Evolutionary conservation across 2,888 invertebrate genomes (phyloP).

Genomic region (Creontiades dilutus): DNA sequence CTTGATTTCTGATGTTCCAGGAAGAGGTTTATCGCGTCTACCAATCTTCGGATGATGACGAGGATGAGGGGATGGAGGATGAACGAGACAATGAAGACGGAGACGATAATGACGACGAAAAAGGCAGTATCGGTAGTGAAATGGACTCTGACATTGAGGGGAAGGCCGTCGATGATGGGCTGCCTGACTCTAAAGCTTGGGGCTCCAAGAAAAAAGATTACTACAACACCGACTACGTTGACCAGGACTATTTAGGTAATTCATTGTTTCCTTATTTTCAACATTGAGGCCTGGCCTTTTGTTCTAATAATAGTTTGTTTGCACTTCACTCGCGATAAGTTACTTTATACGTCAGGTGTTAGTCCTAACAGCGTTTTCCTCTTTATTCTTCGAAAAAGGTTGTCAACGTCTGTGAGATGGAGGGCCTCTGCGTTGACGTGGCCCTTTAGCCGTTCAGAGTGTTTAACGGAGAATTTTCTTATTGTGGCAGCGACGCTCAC

Average conservation of each 20-base stretch:
- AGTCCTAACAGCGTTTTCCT: no score
- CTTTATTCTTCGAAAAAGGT: no score
- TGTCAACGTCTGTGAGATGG: no score
- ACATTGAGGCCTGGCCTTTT: no score
- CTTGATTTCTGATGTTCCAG: slow-evolving; percentile 73
- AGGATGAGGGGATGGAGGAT: slow-evolving; percentile 75
- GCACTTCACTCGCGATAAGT: no score
- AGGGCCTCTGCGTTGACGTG: no score
- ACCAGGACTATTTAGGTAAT: slow-evolving; percentile 88
- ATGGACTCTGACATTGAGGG: slow-evolving; percentile 87
- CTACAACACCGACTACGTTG: slow-evolving; percentile 93
- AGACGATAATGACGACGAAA: slow-evolving; percentile 81
- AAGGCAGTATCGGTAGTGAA: slow-evolving; percentile 77
- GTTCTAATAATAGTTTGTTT: no score
- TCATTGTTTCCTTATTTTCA: no score
- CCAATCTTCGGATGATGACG: slow-evolving; percentile 75
- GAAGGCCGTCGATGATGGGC: slow-evolving; percentile 83
- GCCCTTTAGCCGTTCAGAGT: no score
- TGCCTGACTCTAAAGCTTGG: slow-evolving; percentile 93
- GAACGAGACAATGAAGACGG: slow-evolving; percentile 80
- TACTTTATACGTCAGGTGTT: no score
- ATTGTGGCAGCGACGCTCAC: no score
- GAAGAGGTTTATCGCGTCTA: slow-evolving; percentile 77
- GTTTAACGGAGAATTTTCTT: no score
- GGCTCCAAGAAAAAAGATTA: slow-evolving; percentile 88